A percentile compares a stretch with the other conserved stretches of the same genome.
These are phyloP conservation scores for Papilio protenor DNA, from an alignment of 2,888 invertebrate genomes.

Conservation along the genomic window DNA sequence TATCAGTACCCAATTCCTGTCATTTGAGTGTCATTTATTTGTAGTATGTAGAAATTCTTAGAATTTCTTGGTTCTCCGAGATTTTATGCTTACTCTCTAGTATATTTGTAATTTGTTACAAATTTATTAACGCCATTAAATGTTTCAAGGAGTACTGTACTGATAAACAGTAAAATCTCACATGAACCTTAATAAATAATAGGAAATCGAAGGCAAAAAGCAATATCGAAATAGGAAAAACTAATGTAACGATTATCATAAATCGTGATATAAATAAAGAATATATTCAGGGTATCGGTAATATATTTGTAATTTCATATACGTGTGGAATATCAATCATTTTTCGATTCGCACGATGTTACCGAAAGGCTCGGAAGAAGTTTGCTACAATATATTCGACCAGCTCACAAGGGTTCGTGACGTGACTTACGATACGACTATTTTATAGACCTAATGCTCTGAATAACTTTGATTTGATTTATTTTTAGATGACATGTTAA, in stretches of 20 bases:
- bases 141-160: background rate
- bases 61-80: background rate
- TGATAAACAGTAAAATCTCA: background rate
- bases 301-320: conserved; percentile 26
- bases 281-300: background rate
- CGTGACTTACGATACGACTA: conserved; percentile 35
- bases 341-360: conserved; percentile 23
- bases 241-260: conserved; percentile 6
- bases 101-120: background rate
- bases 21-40: too few relatives aligned
- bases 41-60: too few relatives aligned
- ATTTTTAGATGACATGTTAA: conserved; percentile 3
- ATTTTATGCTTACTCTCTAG: background rate
- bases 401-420: conserved; percentile 27
- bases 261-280: conserved; percentile 18
- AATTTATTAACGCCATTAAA: background rate
- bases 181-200: background rate
- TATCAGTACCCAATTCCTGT: too few relatives aligned
- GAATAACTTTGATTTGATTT: conserved; percentile 25
- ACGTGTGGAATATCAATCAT: conserved; percentile 25
- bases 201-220: background rate
- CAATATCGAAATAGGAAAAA: background rate
- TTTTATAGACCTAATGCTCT: conserved; percentile 25
- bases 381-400: conserved; percentile 27
- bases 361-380: conserved; percentile 6